These are phyloP conservation scores for Paguma larvata DNA, from an alignment of 2,797 vertebrate genomes.

Conservation along the genomic window DNA sequence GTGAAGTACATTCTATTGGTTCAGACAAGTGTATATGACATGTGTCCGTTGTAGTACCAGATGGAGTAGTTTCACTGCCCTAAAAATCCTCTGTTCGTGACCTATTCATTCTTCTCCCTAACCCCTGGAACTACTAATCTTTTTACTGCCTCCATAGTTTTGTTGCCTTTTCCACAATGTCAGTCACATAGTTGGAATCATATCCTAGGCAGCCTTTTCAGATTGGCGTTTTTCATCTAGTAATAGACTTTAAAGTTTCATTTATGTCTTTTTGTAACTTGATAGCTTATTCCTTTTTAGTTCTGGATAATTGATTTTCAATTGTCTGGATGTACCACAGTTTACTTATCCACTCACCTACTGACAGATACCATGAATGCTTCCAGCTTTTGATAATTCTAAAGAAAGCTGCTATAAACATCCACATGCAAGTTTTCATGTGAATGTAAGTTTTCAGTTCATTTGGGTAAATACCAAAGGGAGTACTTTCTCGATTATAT, in stretches of 20 bases:
- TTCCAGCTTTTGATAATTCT: constrained; percentile 35
- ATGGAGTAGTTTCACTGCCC: background rate
- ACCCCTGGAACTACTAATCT: background rate
- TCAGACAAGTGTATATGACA: background rate
- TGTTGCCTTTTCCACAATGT: background rate
- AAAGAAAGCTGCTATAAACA: constrained; percentile 10
- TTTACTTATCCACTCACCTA: background rate
- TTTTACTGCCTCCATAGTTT: background rate
- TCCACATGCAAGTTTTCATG: background rate
- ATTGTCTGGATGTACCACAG: background rate
- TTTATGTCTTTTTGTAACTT: background rate
- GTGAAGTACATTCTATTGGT: background rate
- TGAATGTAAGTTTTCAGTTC: constrained; percentile 44
- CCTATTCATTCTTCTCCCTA: background rate
- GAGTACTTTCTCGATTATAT: background rate
- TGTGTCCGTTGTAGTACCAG: background rate
- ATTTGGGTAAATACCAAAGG: constrained; percentile 44
- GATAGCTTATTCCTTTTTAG: background rate
- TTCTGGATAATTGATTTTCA: background rate
- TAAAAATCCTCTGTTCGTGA: background rate
- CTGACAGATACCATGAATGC: background rate
- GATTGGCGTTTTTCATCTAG: background rate
- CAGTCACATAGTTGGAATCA: background rate
- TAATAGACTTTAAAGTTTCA: background rate
- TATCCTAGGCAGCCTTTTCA: background rate